Evolutionary conservation across 2,797 vertebrate species (phyloP).

Genomic region (Balearica regulorum): DNA sequence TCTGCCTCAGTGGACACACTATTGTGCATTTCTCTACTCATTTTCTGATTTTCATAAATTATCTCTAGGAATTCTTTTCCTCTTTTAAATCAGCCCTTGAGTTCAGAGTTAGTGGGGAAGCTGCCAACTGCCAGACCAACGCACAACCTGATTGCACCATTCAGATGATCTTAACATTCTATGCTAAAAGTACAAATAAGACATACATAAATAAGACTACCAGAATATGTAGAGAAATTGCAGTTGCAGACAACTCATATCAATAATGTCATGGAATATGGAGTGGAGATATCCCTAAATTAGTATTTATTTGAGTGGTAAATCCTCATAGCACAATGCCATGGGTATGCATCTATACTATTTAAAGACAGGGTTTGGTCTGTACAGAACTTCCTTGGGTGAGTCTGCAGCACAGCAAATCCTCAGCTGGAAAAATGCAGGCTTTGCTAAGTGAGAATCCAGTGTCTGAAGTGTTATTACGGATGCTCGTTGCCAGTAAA

Average conservation of each 20-base stretch:
- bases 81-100: neutral
- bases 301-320: neutral
- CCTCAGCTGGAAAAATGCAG: neutral
- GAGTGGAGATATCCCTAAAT: neutral
- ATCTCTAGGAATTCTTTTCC: neutral
- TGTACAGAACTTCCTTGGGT: neutral
- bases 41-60: neutral
- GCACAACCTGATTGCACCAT: neutral
- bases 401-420: neutral
- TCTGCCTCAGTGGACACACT: neutral
- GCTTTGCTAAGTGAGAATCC: neutral
- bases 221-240: neutral
- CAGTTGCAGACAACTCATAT: neutral
- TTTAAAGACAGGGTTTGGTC: neutral
- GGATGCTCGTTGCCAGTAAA: neutral
- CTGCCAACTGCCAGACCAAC: neutral
- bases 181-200: neutral
- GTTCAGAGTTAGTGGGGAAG: neutral
- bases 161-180: neutral
- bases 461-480: neutral
- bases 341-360: neutral
- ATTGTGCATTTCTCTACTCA: neutral
- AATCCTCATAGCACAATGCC: neutral
- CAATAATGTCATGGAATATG: neutral
- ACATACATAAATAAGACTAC: neutral